Base-by-base conservation (phyloP, 2,888 invertebrate species). In the Lagria hirta region DNA sequence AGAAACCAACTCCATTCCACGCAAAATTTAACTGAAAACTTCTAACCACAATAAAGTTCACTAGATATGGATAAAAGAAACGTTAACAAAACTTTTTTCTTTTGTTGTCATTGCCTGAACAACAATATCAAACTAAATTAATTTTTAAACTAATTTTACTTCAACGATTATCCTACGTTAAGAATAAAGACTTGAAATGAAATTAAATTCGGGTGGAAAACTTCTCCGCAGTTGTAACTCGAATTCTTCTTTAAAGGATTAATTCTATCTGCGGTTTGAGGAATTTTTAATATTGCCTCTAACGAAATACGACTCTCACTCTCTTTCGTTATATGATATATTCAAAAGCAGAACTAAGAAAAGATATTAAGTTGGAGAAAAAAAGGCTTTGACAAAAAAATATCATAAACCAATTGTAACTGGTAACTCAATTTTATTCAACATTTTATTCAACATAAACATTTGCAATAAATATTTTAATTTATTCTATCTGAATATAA, bases 131-230 rank as follows among this genome's bases (percentile, higher is more conserved):
- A 60, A 55, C 54, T 52, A 49, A 57, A 61, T 61, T 60, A 61
- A 62, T 61, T 60, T 60, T 55, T 58, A 60, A 52, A 55, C 55
- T 57, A 56, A 61, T 63, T 64, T 64, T 62, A 64, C 63, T 65
- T 61, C 62, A 64, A 62, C 52, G 57, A 62, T 64, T 63, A 61
- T 57, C 61, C 55, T 62, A 59, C 60, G 60, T 61, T 64, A 64
- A 62, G 63, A 64, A 60, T 59, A 57, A 53, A 57, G 42, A 51
- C 51, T 53, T 52, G 52, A 51, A 53, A 55, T 53, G 57, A 57
- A 59, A 61, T 64, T 62, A 60, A 57, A 60, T 55, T 57, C 41
- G 51, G 53, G 51, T 54, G 36, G 53, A 58, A 56, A 60, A 60
- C 52, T 56, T 34, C 29, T 16, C 26, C 47, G 49, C 49, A 56